Conservation (phyloP, 2,113 vertebrate genomes). For the Falco punctatus region DNA sequence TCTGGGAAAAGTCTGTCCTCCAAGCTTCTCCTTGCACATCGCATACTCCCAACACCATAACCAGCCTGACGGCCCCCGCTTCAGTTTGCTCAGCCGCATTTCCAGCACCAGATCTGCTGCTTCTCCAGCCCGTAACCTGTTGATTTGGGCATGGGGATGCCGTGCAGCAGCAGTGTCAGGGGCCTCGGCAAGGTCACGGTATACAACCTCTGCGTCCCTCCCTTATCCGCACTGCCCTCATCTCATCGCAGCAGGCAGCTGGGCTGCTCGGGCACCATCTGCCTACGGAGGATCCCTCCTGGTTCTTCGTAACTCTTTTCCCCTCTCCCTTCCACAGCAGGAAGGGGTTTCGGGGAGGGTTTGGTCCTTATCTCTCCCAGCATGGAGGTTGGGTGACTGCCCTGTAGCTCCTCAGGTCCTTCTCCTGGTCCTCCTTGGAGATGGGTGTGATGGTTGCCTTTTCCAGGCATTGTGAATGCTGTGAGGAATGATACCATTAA, state of each 20-base stretch:
- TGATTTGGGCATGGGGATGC: neutral
- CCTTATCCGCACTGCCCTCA: fast-evolving
- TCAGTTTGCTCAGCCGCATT: neutral
- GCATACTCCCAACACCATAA: fast-evolving
- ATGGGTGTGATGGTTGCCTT: neutral
- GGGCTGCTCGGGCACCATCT: neutral
- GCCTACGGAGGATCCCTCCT: fast-evolving
- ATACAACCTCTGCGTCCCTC: neutral
- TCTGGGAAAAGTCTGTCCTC: neutral
- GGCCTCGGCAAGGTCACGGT: neutral
- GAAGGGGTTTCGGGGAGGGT: neutral
- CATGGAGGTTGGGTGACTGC: fast-evolving
- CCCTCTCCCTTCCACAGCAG: neutral
- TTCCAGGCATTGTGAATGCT: neutral
- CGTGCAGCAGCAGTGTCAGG: fast-evolving
- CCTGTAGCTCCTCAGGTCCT: neutral
- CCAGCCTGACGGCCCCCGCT: neutral
- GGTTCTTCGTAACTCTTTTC: neutral
- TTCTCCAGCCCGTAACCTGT: neutral
- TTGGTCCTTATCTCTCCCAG: neutral
- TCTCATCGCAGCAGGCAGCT: neutral
- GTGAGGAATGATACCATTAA: fast-evolving
- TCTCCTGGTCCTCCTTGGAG: neutral
- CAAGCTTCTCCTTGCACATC: neutral
- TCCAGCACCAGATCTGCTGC: neutral